Base-by-base conservation (phyloP, 2,888 invertebrate species). In the Calameuta filiformis region DNA sequence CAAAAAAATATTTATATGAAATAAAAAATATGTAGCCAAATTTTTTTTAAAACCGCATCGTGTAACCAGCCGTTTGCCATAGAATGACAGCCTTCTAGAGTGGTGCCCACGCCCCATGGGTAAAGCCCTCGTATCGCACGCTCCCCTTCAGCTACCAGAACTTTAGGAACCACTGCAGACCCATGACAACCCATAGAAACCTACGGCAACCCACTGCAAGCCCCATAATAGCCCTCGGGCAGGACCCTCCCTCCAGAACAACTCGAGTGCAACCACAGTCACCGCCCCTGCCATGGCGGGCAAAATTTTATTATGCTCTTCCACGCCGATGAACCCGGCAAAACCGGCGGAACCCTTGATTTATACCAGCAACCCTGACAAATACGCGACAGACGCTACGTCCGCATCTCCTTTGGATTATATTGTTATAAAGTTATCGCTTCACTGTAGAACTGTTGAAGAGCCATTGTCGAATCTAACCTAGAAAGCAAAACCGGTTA, bases 251-350 rank as follows among this genome's bases (percentile, higher is more conserved):
- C 83, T 82, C 80, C 87, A 80, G 77, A 81, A 82, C 81, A 77
- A 80, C 79, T 81, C 78, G 76, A 87, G 84, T 84, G 87, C 84
- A 81, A 88, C 88, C 89, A 83, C 89, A 89, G 90, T 90, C 85
- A 89, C 89, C 91, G 91, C 91, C 91, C 88, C 88, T 90, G 81
- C 87, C 85, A 90, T 90, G 91, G 91, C 89, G 90, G 90, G 87
- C 86, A 80, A 90, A 90, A 89, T 91, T 91, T 90, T 90, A 91
- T 91, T 91, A 89, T 90, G 87, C 87, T 88, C 88, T 91, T 91
- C 90, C 90, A 84, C 86, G 80, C 85, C 88, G 84, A 85, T 89
- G 88, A 90, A 85, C 85, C 84, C 85, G 85, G 83, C 84, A 80
- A 84, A 69, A 31, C 56, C 40, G 56, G 11, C 35, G 37, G 30